These are phyloP conservation scores for Tetragonula clypearis DNA, from an alignment of 1,140 invertebrate genomes.

Conservation along the genomic window DNA sequence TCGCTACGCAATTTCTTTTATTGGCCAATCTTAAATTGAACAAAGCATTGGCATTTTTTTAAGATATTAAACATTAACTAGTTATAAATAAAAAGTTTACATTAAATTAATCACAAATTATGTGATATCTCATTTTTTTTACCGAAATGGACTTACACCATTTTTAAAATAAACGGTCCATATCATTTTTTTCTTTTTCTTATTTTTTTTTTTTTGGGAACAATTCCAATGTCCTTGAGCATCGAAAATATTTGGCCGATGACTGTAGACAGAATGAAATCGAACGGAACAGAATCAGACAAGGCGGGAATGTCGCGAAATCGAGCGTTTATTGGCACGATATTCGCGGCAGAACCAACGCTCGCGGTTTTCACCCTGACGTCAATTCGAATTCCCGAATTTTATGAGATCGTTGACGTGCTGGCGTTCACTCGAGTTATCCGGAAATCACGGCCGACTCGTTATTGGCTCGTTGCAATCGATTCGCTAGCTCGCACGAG, in stretches of 20 bases:
- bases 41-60: too few relatives aligned
- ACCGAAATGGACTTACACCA: too few relatives aligned
- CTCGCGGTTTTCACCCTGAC: slow-evolving; percentile 26
- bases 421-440: slow-evolving; percentile 7
- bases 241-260: background rate
- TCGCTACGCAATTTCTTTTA: too few relatives aligned
- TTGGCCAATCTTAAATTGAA: too few relatives aligned
- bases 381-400: slow-evolving; percentile 60
- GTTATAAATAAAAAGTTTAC: too few relatives aligned
- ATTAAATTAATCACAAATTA: too few relatives aligned
- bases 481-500: background rate
- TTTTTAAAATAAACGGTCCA: too few relatives aligned
- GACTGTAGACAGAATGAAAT: background rate
- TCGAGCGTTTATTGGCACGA: slow-evolving; percentile 48
- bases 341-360: slow-evolving; percentile 6
- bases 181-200: too few relatives aligned
- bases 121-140: too few relatives aligned
- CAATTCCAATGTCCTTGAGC: background rate
- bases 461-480: slow-evolving; percentile 35
- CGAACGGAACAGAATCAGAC: background rate
- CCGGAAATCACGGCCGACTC: slow-evolving; percentile 20
- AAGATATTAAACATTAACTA: too few relatives aligned
- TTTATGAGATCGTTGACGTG: slow-evolving; percentile 49
- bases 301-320: slow-evolving; percentile 10
- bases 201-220: too few relatives aligned